Percentiles rank a stretch among this genome's conserved stretches.
phyloP scores from a whole-genome alignment of 2,888 invertebrate species.

The Apamea epomidion region DNA sequence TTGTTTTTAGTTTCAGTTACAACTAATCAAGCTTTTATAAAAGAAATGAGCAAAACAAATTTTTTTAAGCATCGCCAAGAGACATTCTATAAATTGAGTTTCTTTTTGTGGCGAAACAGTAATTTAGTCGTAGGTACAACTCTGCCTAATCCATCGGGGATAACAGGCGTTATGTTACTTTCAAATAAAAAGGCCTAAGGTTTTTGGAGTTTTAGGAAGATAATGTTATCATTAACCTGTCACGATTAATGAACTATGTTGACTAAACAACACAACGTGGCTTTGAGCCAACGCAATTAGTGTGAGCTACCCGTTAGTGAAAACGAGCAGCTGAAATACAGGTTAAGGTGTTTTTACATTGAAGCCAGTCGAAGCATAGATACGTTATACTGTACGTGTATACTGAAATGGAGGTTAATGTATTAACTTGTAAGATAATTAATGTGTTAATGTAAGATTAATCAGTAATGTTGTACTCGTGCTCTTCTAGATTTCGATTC shows the following conservation, averaged over 20 bases:
- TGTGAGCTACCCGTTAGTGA: conserved; percentile 1
- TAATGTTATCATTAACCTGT: background rate
- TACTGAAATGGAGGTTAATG: too few relatives aligned
- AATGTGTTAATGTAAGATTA: too few relatives aligned
- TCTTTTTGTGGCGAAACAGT: background rate
- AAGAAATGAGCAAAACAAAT: too few relatives aligned
- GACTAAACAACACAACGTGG: background rate
- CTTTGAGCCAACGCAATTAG: conserved; percentile 7
- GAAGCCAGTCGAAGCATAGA: background rate
- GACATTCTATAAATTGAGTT: background rate
- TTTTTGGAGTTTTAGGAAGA: background rate
- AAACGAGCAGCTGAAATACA: conserved; percentile 2
- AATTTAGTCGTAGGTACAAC: background rate
- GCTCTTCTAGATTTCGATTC: too few relatives aligned
- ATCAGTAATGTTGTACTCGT: too few relatives aligned
- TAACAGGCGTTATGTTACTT: too few relatives aligned
- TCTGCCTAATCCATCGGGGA: too few relatives aligned
- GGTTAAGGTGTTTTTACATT: background rate
- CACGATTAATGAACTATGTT: background rate
- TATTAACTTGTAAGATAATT: too few relatives aligned
- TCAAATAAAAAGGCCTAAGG: background rate
- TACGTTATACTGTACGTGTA: too few relatives aligned
- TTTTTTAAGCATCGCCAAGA: too few relatives aligned
- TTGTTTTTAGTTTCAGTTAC: too few relatives aligned
- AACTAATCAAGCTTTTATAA: too few relatives aligned